A percentile compares a stretch with the other conserved stretches of the same genome.
These are phyloP conservation scores for Oreochromis grahami DNA, from an alignment of 2,797 vertebrate genomes.

Conservation along the genomic window DNA sequence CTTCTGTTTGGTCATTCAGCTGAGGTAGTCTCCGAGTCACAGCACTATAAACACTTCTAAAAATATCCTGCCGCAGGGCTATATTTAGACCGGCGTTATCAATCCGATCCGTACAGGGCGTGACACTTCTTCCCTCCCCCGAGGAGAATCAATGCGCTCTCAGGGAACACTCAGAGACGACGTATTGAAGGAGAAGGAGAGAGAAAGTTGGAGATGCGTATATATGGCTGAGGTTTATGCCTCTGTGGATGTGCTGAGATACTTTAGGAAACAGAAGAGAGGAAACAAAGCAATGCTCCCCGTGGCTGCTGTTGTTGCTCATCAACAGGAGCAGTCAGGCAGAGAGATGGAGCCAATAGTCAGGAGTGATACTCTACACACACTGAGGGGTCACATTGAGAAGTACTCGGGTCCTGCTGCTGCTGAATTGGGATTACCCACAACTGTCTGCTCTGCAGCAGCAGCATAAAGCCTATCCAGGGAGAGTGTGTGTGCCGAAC, in stretches of 20 bases:
- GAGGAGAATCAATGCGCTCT: slow-evolving; percentile 63
- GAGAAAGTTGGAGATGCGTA: slow-evolving; percentile 17
- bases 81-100: slow-evolving; percentile 77
- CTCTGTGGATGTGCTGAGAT: slow-evolving; percentile 3
- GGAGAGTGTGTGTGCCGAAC: not conserved
- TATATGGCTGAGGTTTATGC: slow-evolving; percentile 11
- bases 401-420: slow-evolving; percentile 38
- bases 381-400: slow-evolving; percentile 58
- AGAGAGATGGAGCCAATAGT: slow-evolving; percentile 39
- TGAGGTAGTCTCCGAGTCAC: slow-evolving; percentile 43
- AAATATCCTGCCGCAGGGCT: slow-evolving; percentile 77
- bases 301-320: slow-evolving; percentile 38
- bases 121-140: slow-evolving; percentile 63
- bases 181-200: slow-evolving; percentile 9
- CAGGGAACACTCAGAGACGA: slow-evolving; percentile 36
- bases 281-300: not conserved
- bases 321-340: slow-evolving; percentile 23
- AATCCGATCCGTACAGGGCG: slow-evolving; percentile 64
- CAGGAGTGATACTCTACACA: slow-evolving; percentile 27
- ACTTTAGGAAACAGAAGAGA: slow-evolving; percentile 5
- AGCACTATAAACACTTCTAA: slow-evolving; percentile 72
- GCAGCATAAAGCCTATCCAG: slow-evolving; percentile 8
- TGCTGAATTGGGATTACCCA: slow-evolving; percentile 35
- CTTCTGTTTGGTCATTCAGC: slow-evolving; percentile 54
- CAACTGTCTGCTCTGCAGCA: slow-evolving; percentile 21